Evolutionary conservation across 2,797 vertebrate genomes (phyloP).

Genomic region (Erithacus rubecula): DNA sequence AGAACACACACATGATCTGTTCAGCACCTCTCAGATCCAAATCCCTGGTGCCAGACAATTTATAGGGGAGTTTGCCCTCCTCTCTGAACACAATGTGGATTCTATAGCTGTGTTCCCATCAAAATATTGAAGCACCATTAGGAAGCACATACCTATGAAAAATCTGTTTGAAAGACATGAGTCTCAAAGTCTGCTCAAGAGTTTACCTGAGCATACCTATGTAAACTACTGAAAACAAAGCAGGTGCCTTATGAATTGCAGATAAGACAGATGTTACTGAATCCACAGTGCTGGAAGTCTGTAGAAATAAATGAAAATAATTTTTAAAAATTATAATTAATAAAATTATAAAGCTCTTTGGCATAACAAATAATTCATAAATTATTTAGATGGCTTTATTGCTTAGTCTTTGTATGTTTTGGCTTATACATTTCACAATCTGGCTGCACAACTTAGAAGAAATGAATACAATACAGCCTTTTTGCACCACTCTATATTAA

Average conservation of each 20-base stretch:
- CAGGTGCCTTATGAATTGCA: neutral
- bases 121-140: neutral
- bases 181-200: neutral
- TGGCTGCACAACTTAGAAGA: neutral
- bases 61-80: neutral
- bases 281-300: neutral
- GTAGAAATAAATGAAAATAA: neutral
- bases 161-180: neutral
- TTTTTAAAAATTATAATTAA: neutral
- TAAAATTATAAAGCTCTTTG: neutral
- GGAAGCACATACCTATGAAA: neutral
- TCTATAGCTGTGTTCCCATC: neutral
- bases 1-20: neutral
- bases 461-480: neutral
- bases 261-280: neutral
- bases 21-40: neutral
- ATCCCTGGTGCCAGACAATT: neutral
- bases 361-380: neutral
- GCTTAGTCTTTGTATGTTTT: neutral
- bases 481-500: neutral
- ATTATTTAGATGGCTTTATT: neutral
- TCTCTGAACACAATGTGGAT: neutral
- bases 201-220: neutral
- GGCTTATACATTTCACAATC: neutral
- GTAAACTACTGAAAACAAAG: neutral